Conservation (phyloP, 2,113 vertebrate genomes). For the Sapajus apella region DNA sequence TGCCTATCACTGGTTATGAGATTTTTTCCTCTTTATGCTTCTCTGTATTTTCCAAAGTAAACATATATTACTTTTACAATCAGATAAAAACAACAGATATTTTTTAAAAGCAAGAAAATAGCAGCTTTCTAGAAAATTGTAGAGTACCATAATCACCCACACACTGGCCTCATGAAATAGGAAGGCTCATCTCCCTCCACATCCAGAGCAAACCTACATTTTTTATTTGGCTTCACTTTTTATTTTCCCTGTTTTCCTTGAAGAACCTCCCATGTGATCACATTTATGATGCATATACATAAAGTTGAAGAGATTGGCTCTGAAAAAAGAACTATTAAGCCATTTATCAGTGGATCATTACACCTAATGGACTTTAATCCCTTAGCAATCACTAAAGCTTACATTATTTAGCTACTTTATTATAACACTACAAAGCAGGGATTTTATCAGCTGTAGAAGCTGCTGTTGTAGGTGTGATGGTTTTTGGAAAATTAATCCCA, state of each 20-base stretch:
- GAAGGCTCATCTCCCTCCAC: neutral
- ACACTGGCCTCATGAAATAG: conserved; percentile 25
- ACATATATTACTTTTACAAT: conserved; percentile 49
- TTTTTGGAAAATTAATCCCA: conserved; percentile 54
- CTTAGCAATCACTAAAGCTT: conserved; percentile 25
- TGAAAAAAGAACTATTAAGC: conserved; percentile 45
- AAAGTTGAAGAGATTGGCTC: conserved; percentile 31
- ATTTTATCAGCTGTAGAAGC: conserved; percentile 25
- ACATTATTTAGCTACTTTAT: conserved; percentile 23
- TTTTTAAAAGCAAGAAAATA: conserved; percentile 61
- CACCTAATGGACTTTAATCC: conserved; percentile 43
- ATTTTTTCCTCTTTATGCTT: conserved; percentile 47
- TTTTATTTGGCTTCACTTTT: conserved; percentile 37
- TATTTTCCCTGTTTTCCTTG: conserved; percentile 36
- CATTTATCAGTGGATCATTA: conserved; percentile 49
- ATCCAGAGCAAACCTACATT: conserved; percentile 4
- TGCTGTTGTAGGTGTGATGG: neutral
- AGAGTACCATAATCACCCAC: conserved; percentile 40
- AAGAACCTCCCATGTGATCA: neutral
- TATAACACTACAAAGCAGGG: conserved; percentile 24
- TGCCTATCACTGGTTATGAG: conserved; percentile 6
- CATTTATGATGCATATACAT: neutral
- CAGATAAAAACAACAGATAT: conserved; percentile 54
- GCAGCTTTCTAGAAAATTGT: conserved; percentile 51
- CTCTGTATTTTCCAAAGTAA: conserved; percentile 62